These are phyloP conservation scores for Notechis scutatus DNA, from an alignment of 2,113 vertebrate genomes.

Conservation along the genomic window DNA sequence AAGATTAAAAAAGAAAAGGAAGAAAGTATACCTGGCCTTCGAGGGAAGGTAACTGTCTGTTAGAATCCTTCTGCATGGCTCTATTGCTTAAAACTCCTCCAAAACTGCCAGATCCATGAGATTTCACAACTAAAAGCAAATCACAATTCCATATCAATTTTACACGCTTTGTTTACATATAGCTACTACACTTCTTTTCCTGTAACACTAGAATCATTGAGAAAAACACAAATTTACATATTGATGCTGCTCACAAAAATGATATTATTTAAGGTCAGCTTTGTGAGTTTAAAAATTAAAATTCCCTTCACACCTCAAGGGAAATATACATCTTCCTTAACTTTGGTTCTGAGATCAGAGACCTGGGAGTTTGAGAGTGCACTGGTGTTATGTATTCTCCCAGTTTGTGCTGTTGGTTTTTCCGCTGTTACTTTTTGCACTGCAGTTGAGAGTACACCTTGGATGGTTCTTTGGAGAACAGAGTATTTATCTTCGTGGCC, in stretches of 20 bases:
- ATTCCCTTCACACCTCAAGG: neutral
- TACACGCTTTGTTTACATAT: neutral
- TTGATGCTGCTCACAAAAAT: neutral
- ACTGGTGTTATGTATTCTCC: neutral
- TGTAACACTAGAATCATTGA: neutral
- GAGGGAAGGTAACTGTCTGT: conserved; percentile 73
- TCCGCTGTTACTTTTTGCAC: neutral
- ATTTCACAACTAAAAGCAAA: conserved; percentile 78
- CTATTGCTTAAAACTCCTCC: conserved; percentile 84
- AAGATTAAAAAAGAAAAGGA: neutral
- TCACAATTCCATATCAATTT: conserved; percentile 16
- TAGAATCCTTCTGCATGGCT: conserved; percentile 82
- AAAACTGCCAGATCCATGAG: conserved; percentile 91
- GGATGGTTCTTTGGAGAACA: neutral
- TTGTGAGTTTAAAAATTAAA: neutral
- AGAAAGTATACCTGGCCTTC: conserved; percentile 82
- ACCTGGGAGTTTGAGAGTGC: neutral
- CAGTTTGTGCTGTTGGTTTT: neutral
- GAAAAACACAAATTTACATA: neutral
- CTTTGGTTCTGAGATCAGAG: neutral
- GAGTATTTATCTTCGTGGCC: neutral
- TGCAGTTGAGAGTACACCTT: neutral
- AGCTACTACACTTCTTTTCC: neutral
- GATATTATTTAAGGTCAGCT: neutral
- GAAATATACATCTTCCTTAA: neutral